A percentile compares a stretch with the other conserved stretches of the same genome.
phyloP scores from a whole-genome alignment of 2,797 vertebrate genomes.

The Geotria australis region DNA sequence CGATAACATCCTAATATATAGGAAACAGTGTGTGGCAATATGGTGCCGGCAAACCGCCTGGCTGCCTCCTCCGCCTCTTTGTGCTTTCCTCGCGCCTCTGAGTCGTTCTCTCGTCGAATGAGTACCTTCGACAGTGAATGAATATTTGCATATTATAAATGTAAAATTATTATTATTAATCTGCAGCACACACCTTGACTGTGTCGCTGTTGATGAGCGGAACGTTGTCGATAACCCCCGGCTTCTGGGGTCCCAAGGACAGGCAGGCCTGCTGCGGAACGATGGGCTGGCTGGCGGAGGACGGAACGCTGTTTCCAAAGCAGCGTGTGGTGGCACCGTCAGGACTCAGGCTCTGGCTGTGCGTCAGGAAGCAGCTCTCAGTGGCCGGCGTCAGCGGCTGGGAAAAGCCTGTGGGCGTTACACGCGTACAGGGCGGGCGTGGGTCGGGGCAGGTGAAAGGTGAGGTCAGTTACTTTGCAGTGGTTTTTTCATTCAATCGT shows the following conservation, averaged over 20 bases:
- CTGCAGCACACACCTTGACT: conserved; percentile 29
- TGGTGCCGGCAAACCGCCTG: too few species aligned
- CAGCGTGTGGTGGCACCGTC: not conserved
- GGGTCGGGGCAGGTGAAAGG: too few species aligned
- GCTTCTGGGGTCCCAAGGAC: conserved; percentile 38
- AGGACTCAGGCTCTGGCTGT: not conserved
- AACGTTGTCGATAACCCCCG: conserved; percentile 91
- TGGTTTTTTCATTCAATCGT: too few species aligned
- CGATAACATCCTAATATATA: too few species aligned
- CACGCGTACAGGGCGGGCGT: not conserved
- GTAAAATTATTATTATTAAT: too few species aligned
- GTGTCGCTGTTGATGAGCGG: conserved; percentile 57
- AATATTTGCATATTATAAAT: too few species aligned
- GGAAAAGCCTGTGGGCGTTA: not conserved
- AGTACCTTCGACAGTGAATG: too few species aligned
- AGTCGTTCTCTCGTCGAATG: too few species aligned
- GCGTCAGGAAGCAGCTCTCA: not conserved
- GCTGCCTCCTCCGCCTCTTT: too few species aligned
- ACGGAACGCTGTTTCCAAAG: not conserved
- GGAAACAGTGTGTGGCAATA: too few species aligned
- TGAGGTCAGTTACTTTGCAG: too few species aligned
- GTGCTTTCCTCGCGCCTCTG: too few species aligned
- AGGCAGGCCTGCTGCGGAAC: not conserved
- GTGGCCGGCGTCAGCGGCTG: not conserved
- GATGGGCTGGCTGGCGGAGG: not conserved